Base-by-base conservation (phyloP, 2,113 vertebrate species). In the Orthonyx spaldingii region DNA sequence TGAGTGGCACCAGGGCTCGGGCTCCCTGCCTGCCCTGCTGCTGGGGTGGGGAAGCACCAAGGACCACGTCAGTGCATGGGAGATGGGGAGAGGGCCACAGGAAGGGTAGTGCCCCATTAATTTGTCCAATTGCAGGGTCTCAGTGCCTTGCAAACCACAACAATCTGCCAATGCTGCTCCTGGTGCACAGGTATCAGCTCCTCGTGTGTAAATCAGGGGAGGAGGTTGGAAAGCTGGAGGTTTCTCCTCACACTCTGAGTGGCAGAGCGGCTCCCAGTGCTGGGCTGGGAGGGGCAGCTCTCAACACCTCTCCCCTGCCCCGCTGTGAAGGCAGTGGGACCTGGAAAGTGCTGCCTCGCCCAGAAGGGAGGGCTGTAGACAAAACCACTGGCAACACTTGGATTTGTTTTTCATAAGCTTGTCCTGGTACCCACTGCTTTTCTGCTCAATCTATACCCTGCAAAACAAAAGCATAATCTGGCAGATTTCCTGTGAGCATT, bases 191-290 rank as follows among this genome's bases (percentile, higher is more conserved):
- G 0, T 6, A 2, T 15, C 2, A 5, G 6, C 37, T 39, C 23
- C 53, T 42, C 1, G 0, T 1, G 16, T 61, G 17, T 19, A 11
- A 30, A 37, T 4, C 0, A 0, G 21, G 9, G 24, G 23, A 8
- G 3, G 17, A n/a, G 39, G 7, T 7, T 35, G 61, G 64, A 26
- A 39, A 56, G 30, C 3, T 15, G 46, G 16, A 52, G 63, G 13
- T 3, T 74, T 65, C 20, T 35, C 15, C 14, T n/a, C 26, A 3
- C 5, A 3, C 7, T 56, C 32, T 49, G 50, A 18, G 14, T 1
- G n/a, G 17, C 20, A 49, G 15, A 14, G 56, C 14, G 52, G 7
- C 16, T 84, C 24, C 41, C 47, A 14, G 69, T 3, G 50, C 52
- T 53, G 5, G n/a, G 19, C 3, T 66, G 61, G 57, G 66, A 59